These are phyloP conservation scores for Hirudinaria manillensis DNA, from an alignment of 2,888 invertebrate genomes.

Conservation along the genomic window DNA sequence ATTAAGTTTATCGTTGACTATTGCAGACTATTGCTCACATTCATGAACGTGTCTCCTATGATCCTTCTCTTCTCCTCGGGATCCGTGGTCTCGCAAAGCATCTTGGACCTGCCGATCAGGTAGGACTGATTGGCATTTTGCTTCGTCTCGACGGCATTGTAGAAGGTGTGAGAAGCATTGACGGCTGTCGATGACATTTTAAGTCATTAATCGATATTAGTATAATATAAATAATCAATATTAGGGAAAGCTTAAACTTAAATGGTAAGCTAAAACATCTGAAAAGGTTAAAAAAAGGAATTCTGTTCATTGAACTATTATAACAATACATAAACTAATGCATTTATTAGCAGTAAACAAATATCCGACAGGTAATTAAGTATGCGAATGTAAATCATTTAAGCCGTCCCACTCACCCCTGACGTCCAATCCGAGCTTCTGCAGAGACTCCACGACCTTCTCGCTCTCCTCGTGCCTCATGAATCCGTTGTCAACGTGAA, in stretches of 20 bases:
- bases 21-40: conserved; percentile 53
- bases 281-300: neutral
- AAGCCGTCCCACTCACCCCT: conserved; percentile 50
- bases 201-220: neutral
- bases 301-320: neutral
- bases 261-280: neutral
- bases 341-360: neutral
- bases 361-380: no score
- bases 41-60: conserved; percentile 96
- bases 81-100: conserved; percentile 56
- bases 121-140: neutral
- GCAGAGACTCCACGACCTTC: conserved; percentile 75
- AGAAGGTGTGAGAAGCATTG: conserved; percentile 59
- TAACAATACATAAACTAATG: no score
- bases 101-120: conserved; percentile 56
- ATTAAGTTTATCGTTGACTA: neutral
- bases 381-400: neutral
- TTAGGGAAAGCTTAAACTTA: neutral
- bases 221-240: neutral
- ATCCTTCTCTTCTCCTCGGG: conserved; percentile 97
- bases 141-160: conserved; percentile 59
- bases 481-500: conserved; percentile 97
- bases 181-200: conserved; percentile 53
- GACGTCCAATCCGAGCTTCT: conserved; percentile 74
- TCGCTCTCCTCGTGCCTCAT: conserved; percentile 92